Base-by-base conservation (phyloP, 2,888 invertebrate genomes). In the Tenodera sinensis region DNA sequence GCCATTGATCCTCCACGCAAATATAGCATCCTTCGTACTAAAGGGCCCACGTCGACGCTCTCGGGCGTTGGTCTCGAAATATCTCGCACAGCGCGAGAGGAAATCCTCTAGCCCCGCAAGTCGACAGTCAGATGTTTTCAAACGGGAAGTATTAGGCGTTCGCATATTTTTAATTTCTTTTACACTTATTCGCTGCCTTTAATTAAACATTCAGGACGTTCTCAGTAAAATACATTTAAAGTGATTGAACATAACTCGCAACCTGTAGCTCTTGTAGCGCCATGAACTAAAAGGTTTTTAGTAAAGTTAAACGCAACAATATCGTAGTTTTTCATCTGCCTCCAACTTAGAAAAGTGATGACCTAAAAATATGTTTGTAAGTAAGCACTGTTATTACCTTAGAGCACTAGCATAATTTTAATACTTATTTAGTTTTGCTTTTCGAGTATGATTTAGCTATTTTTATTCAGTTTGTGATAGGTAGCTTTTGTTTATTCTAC, bases 1-100 rank as follows among this genome's bases (percentile, higher is more conserved):
- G 42, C 87, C 87, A 87, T 87, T 87, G 87, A 87, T 87, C 87
- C 87, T 83, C 30, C 54, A 71, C 54, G 54, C 54, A 71, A 71
- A 71, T 25, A 71, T 71, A 71, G 20, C 54, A 71, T 71, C 54
- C 54, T 71, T 20, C 54, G 54, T 71, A 71, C 54, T 71, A 71
- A 71, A 71, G 54, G 54, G 54, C 54, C 54, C 54, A 71, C 54
- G 54, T 71, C 54, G 54, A 71, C 54, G 54, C 54, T 71, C 81
- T 71, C 34, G 86, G 87, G 87, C 87, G 87, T 87, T 87, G 87
- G 87, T 87, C 87, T 83, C 87, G 87, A 25, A 87, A 87, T 87
- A 42, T 87, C 87, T 87, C 87, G 87, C 82, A 34, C 82, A 82
- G 30, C 12, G 83, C 87, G 87, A 87, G 87, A 87, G 54, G 54